A percentile compares a stretch with the other conserved stretches of the same genome.
phyloP scores from a whole-genome alignment of 2,797 vertebrate species.

The Limosa lapponica region DNA sequence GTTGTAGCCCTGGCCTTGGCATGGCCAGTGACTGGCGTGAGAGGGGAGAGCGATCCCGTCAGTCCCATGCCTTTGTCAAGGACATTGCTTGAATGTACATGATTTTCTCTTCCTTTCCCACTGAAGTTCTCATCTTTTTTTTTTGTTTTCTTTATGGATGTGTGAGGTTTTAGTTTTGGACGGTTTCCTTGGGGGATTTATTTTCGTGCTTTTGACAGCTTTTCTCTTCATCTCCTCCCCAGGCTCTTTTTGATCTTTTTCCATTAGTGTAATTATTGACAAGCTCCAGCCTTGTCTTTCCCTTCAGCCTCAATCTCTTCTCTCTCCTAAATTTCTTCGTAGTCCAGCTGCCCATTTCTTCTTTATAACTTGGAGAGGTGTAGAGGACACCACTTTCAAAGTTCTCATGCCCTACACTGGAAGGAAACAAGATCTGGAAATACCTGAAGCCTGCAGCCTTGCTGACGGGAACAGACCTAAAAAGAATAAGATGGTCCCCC shows the following conservation, averaged over 20 bases:
- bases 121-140: neutral
- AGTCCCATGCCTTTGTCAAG: neutral
- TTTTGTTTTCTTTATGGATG: neutral
- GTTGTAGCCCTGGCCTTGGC: neutral
- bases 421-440: neutral
- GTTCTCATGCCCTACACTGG: neutral
- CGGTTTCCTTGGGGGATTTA: neutral
- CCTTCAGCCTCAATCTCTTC: neutral
- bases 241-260: neutral
- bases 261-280: neutral
- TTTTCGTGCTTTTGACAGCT: neutral
- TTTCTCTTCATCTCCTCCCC: neutral
- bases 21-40: accelerated
- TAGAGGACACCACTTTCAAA: neutral
- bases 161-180: neutral
- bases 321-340: neutral
- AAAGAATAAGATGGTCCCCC: neutral
- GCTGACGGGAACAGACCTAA: neutral
- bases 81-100: accelerated
- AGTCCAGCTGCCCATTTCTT: neutral
- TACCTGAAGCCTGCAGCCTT: neutral
- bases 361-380: neutral
- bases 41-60: neutral
- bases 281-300: neutral
- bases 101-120: neutral